Evolutionary conservation across 2,797 vertebrate species (phyloP).

Genomic region (Coracias cyanogaster): DNA sequence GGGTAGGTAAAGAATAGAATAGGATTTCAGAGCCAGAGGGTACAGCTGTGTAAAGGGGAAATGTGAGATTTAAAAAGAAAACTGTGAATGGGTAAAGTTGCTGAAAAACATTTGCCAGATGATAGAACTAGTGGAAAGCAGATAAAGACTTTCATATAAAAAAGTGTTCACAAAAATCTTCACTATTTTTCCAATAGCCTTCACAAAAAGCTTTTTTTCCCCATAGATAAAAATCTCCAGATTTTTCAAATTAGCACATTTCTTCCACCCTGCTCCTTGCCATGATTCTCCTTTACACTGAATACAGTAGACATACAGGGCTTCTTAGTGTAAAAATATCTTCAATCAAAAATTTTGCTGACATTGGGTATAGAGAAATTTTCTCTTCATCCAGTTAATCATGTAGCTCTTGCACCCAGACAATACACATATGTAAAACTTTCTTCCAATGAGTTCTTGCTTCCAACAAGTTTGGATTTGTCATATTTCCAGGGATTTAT

Average conservation of each 20-base stretch:
- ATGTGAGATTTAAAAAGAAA: conserved; percentile 12
- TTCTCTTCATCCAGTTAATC: not conserved
- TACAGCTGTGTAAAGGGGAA: not conserved
- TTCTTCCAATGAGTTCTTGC: not conserved
- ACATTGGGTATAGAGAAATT: not conserved
- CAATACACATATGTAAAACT: not conserved
- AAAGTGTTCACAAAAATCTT: not conserved
- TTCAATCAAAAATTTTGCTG: conserved; percentile 16
- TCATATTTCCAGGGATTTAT: not conserved
- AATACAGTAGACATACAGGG: not conserved
- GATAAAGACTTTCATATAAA: not conserved
- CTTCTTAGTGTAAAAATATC: not conserved
- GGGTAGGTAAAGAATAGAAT: not conserved
- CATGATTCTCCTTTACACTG: not conserved
- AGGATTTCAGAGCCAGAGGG: not conserved
- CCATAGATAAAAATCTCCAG: not conserved
- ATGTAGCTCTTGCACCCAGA: not conserved
- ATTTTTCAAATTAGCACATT: conserved; percentile 20
- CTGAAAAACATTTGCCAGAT: not conserved
- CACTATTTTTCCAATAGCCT: not conserved
- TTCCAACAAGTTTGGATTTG: conserved; percentile 29
- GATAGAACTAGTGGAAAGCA: not conserved
- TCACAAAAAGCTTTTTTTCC: not conserved
- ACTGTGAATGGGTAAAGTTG: not conserved
- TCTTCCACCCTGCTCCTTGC: not conserved